Base-by-base conservation (phyloP, 2,113 vertebrate genomes). In the Gallinago undulata region DNA sequence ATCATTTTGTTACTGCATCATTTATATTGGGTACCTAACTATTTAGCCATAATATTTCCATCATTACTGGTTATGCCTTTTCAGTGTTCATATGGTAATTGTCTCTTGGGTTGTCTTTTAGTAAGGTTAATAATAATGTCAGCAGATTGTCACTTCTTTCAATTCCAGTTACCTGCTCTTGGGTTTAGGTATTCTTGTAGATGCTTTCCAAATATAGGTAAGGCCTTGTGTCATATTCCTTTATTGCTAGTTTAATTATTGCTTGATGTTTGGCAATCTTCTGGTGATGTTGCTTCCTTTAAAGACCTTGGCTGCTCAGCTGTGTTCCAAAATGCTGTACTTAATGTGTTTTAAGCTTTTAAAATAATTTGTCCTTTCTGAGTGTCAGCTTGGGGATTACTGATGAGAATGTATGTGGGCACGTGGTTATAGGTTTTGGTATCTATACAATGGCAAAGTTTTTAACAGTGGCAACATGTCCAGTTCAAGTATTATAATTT, bases 281-380 rank as follows among this genome's bases (percentile, higher is more conserved):
- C 68, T 64, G 48, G 30, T 73, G 15, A 23, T 30, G 22, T 74
- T 79, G 30, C 25, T 4, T 28, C 28, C 33, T 68, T 78, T 87
- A 55, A 74, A 60, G 27, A 64, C 55, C 39, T 68, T 69, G 28
- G 10, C 23, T 68, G 25, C 19, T 53, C 9, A 69, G 22, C 19
- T 1, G 0, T 60, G 19, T 15, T 80, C 25, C 37, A n/a, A 55
- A 84, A 59, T 48, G 19, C 28, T 0, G 0, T 39, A 14, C n/a
- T 73, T 70, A 41, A 57, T 63, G 43, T 75, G 23, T 59, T 37
- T 48, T 53, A 41, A 55, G 23, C 30, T 66, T 85, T 1, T 37
- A 43, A 60, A 72, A 33, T 62, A 23, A 9, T 19, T 43, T 48
- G n/a, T 76, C 50, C 31, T 51, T 87, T 75, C 57, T 69, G 56